A percentile compares a stretch with the other conserved stretches of the same genome.
phyloP scores from a whole-genome alignment of 2,797 vertebrate species.

The Cephalopachus bancanus region DNA sequence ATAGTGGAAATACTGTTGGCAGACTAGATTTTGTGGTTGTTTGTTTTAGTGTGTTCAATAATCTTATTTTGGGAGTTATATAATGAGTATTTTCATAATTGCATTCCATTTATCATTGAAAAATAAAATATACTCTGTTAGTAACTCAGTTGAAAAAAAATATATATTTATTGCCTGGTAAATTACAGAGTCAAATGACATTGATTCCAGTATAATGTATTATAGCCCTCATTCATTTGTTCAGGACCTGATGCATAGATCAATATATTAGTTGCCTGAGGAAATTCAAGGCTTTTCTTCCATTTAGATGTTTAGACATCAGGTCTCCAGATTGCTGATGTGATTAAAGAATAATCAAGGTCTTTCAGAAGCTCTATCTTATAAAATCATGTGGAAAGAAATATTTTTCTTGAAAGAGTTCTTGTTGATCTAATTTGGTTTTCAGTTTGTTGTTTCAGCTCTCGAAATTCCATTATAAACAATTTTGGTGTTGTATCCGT shows the following conservation, averaged over 20 bases:
- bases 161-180: constrained; percentile 63
- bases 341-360: constrained; percentile 19
- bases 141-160: constrained; percentile 52
- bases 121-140: constrained; percentile 53
- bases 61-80: background rate
- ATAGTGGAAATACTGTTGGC: background rate
- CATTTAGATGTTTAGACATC: background rate
- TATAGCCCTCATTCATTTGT: background rate
- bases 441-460: constrained; percentile 28
- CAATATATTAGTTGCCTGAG: background rate
- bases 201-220: constrained; percentile 11
- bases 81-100: constrained; percentile 7
- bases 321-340: background rate
- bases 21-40: background rate
- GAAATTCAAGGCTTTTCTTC: background rate
- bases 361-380: background rate
- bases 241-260: background rate
- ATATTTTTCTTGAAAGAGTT: constrained; percentile 32
- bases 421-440: background rate
- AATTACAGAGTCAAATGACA: background rate
- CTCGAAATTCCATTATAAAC: constrained; percentile 12
- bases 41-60: background rate
- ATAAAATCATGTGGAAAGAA: background rate
- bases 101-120: constrained; percentile 45
- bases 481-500: background rate